These are phyloP conservation scores for Dynastes grantii DNA, from an alignment of 2,888 invertebrate species.

Conservation along the genomic window DNA sequence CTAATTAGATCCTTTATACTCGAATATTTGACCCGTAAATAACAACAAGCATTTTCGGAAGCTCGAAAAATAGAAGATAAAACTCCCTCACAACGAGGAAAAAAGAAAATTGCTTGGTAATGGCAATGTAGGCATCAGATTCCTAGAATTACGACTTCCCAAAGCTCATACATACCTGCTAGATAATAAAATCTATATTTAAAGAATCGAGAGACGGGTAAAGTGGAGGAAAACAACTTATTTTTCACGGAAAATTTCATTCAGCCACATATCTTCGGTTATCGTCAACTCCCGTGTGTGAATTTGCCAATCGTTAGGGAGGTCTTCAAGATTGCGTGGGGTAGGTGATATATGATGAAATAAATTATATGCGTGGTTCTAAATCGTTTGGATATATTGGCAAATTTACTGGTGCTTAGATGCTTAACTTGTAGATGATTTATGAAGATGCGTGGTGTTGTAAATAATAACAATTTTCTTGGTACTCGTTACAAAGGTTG, in stretches of 20 bases:
- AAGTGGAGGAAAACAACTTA: conserved; percentile 29
- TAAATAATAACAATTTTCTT: too few relatives aligned
- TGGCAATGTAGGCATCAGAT: too few relatives aligned
- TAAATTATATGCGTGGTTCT: background rate
- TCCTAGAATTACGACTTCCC: too few relatives aligned
- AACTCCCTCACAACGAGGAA: too few relatives aligned
- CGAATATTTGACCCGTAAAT: background rate
- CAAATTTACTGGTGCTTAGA: background rate
- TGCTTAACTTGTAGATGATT: too few relatives aligned
- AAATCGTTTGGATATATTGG: background rate
- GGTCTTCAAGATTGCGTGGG: background rate
- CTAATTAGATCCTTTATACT: background rate
- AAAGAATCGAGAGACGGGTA: background rate
- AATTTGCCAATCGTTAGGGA: conserved; percentile 25
- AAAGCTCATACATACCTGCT: too few relatives aligned
- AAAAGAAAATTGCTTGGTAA: too few relatives aligned
- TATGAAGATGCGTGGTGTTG: too few relatives aligned
- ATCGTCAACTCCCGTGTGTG: background rate
- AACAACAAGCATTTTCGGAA: background rate
- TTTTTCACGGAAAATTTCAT: conserved; percentile 32
- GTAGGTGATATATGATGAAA: conserved; percentile 10
- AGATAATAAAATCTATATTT: conserved; percentile 19
- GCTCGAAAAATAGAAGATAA: too few relatives aligned
- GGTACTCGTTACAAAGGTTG: too few relatives aligned
- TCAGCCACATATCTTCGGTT: background rate